These are phyloP conservation scores for Microcebus griseorufus DNA, from an alignment of 2,113 vertebrate genomes.

Conservation along the genomic window DNA sequence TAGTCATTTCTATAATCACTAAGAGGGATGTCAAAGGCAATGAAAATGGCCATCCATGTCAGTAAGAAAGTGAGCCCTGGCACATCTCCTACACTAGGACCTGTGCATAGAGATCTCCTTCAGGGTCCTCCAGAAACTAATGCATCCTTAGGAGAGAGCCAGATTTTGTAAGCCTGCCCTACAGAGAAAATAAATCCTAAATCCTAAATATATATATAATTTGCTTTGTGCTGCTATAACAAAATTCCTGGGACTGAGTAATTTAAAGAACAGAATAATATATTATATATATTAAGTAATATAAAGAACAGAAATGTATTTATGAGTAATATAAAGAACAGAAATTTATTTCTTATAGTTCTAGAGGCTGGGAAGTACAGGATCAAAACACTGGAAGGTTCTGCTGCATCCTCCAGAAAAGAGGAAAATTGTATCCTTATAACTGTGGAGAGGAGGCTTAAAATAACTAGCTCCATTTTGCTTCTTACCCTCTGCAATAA, in stretches of 20 bases:
- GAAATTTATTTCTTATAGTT: not conserved
- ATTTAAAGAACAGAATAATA: not conserved
- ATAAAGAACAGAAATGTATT: not conserved
- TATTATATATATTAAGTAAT: too few species aligned
- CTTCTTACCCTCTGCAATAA: too few species aligned
- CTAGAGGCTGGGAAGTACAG: too few species aligned
- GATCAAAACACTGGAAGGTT: not conserved
- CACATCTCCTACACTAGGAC: rapidly evolving
- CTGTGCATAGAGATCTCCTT: not conserved
- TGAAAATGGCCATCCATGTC: not conserved
- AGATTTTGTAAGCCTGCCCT: not conserved
- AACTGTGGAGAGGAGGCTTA: too few species aligned
- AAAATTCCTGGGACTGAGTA: not conserved
- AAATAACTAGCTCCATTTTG: too few species aligned
- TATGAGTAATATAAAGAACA: not conserved
- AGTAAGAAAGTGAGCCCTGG: not conserved
- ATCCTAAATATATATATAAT: not conserved
- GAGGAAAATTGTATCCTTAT: not conserved
- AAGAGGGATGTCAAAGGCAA: not conserved
- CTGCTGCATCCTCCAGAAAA: not conserved
- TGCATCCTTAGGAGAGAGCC: not conserved
- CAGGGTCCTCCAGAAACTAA: not conserved
- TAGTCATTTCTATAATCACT: not conserved
- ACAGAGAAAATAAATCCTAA: not conserved
- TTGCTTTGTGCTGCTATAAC: not conserved